Evolutionary conservation across 2,888 invertebrate species (phyloP), one percentile per base, ranked within the genome.

Genomic region (Apomyelois bistriatella): DNA sequence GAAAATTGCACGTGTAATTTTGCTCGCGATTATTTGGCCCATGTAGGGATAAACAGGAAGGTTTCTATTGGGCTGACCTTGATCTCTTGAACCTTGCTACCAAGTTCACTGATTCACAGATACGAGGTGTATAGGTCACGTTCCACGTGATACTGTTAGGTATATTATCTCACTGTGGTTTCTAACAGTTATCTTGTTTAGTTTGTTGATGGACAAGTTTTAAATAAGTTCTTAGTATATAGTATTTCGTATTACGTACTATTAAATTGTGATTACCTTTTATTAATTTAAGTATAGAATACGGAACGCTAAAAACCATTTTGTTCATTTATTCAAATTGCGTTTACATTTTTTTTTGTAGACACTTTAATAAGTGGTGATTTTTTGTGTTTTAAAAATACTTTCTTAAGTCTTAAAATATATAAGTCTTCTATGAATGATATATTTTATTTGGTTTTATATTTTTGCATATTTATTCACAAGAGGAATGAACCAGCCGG

Each of bases 41-140:
- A 66, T 62, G 71, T 76, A 76, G 80, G 80, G 82, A 82, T 70
- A 80, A 82, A 82, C 86, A 86, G 87, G 86, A 87, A 84, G 82
- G 70, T 57, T 75, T 76, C 75, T 72, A 82, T 85, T 85, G 74
- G 61, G 55, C 22, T 57, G 72, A 60, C 79, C 78, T 77, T 77
- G 75, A 76, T 76, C 72, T 60, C 56, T 57, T 70, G 68, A 70
- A 67, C 70, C 66, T 71, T 62, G 61, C 64, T 64, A 67, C 68
- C 70, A 73, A 74, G 76, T 77, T 76, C 73, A 70, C 66, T 62
- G 61, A 67, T 70, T 74, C 61, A 74, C 68, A 64, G 58, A 43
- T 40, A 51, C 53, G 8, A 46, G 51, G 43, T 51, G 9, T 36
- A 43, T n/a, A 42, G 41, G 51, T 17, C 40, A 15, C 1, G 3